A percentile compares a stretch with the other conserved stretches of the same genome.
These are phyloP conservation scores for Centruroides sculpturatus DNA, from an alignment of 1,140 invertebrate species.

Conservation along the genomic window DNA sequence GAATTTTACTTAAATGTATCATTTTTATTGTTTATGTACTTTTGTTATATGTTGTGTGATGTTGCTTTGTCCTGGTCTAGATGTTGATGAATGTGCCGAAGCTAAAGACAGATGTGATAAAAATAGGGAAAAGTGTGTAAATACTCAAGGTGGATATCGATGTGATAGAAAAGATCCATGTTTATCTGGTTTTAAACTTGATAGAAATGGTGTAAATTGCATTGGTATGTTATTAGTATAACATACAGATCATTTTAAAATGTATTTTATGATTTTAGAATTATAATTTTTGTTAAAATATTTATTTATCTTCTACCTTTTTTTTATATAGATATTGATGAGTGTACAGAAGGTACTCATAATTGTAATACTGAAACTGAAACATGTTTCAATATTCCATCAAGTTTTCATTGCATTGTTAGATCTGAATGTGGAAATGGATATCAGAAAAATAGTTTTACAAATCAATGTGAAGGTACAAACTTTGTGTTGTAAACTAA, in stretches of 20 bases:
- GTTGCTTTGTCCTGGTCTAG: slow-evolving; percentile 19
- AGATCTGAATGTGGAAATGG: slow-evolving; percentile 40
- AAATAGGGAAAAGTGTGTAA: slow-evolving; percentile 48
- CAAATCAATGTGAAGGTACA: slow-evolving; percentile 42
- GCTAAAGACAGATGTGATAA: slow-evolving; percentile 42
- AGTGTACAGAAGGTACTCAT: slow-evolving; percentile 56
- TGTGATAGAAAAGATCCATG: slow-evolving; percentile 33
- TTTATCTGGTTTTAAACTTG: slow-evolving; percentile 45
- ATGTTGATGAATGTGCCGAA: slow-evolving; percentile 47
- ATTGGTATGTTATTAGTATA: not conserved
- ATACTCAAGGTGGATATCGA: slow-evolving; percentile 49
- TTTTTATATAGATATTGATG: slow-evolving; percentile 45
- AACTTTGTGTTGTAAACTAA: too few relatives aligned
- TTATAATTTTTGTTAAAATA: too few relatives aligned
- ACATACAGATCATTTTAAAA: slow-evolving; percentile 22
- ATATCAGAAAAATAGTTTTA: slow-evolving; percentile 41
- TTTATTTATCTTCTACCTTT: too few relatives aligned
- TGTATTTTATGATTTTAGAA: too few relatives aligned
- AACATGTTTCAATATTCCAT: slow-evolving; percentile 78
- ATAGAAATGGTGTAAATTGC: not conserved
- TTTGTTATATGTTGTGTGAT: not conserved
- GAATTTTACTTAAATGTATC: too few relatives aligned
- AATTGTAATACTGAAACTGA: slow-evolving; percentile 46
- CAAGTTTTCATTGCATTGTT: slow-evolving; percentile 56
- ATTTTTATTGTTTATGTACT: too few relatives aligned